Conservation (phyloP, 2,113 vertebrate genomes). For the Toxotes jaculatrix region DNA sequence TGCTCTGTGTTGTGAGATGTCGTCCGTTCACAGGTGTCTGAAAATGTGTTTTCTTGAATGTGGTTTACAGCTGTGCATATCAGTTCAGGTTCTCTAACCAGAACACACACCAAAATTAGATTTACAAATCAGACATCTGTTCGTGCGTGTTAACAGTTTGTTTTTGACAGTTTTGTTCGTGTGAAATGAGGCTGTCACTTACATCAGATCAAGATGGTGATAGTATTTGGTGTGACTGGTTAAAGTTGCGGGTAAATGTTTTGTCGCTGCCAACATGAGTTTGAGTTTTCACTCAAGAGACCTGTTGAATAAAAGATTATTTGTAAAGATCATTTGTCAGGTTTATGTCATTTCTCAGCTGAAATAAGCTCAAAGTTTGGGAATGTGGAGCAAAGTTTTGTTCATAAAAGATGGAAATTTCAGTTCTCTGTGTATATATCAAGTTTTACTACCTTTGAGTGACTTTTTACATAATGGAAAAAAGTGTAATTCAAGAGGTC, state of each 20-base stretch:
- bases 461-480: background rate
- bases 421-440: background rate
- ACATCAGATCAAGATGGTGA: background rate
- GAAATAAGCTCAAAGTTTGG: background rate
- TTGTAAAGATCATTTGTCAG: background rate
- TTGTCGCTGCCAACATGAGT: conserved; percentile 23
- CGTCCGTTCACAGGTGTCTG: background rate
- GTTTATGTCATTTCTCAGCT: background rate
- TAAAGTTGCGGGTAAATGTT: conserved; percentile 4
- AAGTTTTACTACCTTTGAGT: background rate
- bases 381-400: background rate
- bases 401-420: background rate
- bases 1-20: background rate
- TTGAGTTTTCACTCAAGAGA: conserved; percentile 20
- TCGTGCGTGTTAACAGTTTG: conserved; percentile 7
- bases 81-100: conserved; percentile 3
- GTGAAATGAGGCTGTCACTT: background rate
- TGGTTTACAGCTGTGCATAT: conserved; percentile 14
- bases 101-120: background rate
- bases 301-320: conserved; percentile 70
- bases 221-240: conserved; percentile 6
- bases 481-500: background rate
- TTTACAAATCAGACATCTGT: conserved; percentile 9
- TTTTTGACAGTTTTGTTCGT: conserved; percentile 19
- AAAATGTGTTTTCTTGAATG: conserved; percentile 18